Percentiles rank a stretch among this genome's conserved stretches.
phyloP scores from a whole-genome alignment of 1,140 invertebrate genomes.

The Caerostris darwini region DNA sequence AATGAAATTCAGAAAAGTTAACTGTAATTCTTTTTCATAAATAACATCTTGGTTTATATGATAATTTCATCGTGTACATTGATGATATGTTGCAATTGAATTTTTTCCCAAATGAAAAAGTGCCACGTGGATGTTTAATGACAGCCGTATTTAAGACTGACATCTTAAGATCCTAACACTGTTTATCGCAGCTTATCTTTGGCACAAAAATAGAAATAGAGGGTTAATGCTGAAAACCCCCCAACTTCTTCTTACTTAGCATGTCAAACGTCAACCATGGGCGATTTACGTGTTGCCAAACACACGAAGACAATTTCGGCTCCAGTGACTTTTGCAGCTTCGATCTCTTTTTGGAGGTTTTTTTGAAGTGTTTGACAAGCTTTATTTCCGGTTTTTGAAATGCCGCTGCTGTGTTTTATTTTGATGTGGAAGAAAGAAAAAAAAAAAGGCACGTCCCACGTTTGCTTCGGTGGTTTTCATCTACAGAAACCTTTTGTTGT shows the following conservation, averaged over 20 bases:
- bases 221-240: neutral
- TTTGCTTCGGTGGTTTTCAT: neutral
- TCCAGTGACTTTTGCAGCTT: conserved; percentile 35
- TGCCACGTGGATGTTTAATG: too few relatives aligned
- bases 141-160: too few relatives aligned
- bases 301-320: conserved; percentile 58
- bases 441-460: neutral
- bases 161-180: too few relatives aligned
- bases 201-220: too few relatives aligned
- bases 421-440: neutral
- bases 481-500: conserved; percentile 7
- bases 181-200: too few relatives aligned
- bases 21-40: too few relatives aligned
- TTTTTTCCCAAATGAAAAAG: too few relatives aligned
- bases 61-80: too few relatives aligned
- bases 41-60: too few relatives aligned
- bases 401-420: conserved; percentile 9
- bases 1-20: too few relatives aligned
- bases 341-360: neutral
- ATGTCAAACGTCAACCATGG: conserved; percentile 51
- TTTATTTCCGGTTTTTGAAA: conserved; percentile 69
- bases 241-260: neutral
- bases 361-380: conserved; percentile 69
- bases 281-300: conserved; percentile 69
- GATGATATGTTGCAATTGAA: too few relatives aligned